Percentiles rank a stretch among this genome's conserved stretches.
These are phyloP conservation scores for Craterocephalus amniculus DNA, from an alignment of 2,797 vertebrate species.

Conservation along the genomic window DNA sequence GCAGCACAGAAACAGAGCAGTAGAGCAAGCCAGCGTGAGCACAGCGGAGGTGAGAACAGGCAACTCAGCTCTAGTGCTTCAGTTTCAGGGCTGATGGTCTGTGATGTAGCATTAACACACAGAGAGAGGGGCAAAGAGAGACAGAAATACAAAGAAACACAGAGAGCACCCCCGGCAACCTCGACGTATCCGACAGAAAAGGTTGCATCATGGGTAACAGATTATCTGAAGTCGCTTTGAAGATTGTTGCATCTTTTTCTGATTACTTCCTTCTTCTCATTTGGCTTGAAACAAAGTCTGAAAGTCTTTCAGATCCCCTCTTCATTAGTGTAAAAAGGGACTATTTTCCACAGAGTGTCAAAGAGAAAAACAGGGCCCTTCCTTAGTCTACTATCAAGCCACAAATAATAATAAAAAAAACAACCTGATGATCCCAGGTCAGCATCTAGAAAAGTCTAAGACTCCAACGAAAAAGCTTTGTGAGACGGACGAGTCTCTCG, in stretches of 20 bases:
- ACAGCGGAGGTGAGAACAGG: conserved; percentile 2
- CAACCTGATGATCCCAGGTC: conserved; percentile 57
- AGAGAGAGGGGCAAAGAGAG: conserved; percentile 30
- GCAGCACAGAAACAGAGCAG: conserved; percentile 42
- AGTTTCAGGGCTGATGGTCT: conserved; percentile 48
- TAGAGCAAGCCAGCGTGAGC: conserved; percentile 30
- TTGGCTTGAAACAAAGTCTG: conserved; percentile 48
- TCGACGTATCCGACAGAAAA: conserved; percentile 76
- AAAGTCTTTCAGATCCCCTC: conserved; percentile 29
- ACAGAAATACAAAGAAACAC: conserved; percentile 36
- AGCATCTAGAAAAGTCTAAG: conserved; percentile 46
- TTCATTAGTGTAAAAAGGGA: conserved; percentile 32
- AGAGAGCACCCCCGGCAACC: conserved; percentile 76
- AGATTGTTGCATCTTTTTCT: conserved; percentile 76
- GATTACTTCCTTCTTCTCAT: conserved; percentile 35
- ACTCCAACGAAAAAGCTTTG: conserved; percentile 53
- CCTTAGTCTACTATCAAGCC: too few species aligned
- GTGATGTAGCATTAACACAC: conserved; percentile 85
- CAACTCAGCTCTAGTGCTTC: conserved; percentile 29
- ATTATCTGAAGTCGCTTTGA: conserved; percentile 85
- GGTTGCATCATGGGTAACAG: conserved; percentile 80
- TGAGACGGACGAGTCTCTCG: conserved; percentile 54
- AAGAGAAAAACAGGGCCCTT: conserved; percentile 40
- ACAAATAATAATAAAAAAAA: too few species aligned
- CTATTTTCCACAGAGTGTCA: conserved; percentile 19